phyloP scores from a whole-genome alignment of 2,113 vertebrate species.

The Brienomyrus brachyistius region DNA sequence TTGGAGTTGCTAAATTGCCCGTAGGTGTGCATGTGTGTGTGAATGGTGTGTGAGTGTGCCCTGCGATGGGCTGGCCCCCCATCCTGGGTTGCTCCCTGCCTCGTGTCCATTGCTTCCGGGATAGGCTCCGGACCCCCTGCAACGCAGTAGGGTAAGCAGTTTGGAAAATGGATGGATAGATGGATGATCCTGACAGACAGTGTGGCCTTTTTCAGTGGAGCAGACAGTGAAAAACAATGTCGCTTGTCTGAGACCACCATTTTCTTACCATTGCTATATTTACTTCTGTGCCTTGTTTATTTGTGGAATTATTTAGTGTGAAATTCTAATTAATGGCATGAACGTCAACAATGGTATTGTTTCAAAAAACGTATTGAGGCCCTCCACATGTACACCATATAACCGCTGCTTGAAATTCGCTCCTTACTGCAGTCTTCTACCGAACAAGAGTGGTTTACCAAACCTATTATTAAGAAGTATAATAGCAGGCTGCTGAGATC shows the following conservation, averaged over 20 bases:
- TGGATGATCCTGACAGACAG: too few species aligned
- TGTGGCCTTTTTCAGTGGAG: too few species aligned
- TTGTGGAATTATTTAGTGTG: neutral
- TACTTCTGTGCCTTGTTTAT: neutral
- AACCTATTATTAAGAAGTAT: neutral
- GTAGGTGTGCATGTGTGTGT: too few species aligned
- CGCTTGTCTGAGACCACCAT: neutral
- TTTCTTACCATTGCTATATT: neutral
- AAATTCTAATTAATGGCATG: neutral
- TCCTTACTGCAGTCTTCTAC: neutral
- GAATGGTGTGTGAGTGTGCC: too few species aligned
- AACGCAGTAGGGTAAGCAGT: too few species aligned
- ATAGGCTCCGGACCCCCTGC: too few species aligned
- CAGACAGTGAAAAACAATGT: neutral
- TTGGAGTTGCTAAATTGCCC: too few species aligned
- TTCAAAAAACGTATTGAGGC: neutral
- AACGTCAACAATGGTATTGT: neutral
- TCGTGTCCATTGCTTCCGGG: too few species aligned
- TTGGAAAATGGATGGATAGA: too few species aligned
- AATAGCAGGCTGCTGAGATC: conserved; percentile 2
- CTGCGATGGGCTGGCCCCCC: too few species aligned
- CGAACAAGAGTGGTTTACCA: neutral
- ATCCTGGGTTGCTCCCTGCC: too few species aligned
- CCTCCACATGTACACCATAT: neutral
- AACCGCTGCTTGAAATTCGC: neutral